Base-by-base conservation (phyloP, 1,140 invertebrate genomes). In the Papilio xuthus region DNA sequence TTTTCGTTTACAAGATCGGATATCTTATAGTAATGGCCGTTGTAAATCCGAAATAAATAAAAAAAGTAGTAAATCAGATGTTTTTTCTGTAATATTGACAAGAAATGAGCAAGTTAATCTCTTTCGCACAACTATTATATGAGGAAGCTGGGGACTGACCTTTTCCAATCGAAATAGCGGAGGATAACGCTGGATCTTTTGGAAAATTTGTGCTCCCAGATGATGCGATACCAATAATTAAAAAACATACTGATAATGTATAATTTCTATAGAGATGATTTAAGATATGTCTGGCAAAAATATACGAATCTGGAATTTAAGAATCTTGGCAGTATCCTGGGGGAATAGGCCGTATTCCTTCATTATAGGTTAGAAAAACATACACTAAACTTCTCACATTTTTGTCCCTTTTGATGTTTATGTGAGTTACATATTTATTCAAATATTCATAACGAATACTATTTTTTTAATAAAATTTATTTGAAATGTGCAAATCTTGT, bases 401-500 rank as follows among this genome's bases (percentile, higher is more conserved):
- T 53, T 53, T 8, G n/a, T 0, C 1, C 6, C 18, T 2, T 53
- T 53, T 53, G 15, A 53, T 44, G 42, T 44, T 8, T 53, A 20
- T 6, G 18, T n/a, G 6, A 1, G n/a, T n/a, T n/a, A n/a, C n/a
- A n/a, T n/a, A 8, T 53, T 1, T 53, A 7, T 53, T n/a, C 7
- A n/a, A n/a, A 53, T 1, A 20, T 53, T n/a, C 18, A n/a, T 53
- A n/a, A n/a, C 7, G 47, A 20, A 53, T 20, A 26, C 23, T 23
- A 56, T 10, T 7, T 26, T 3, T 26, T 23, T 23, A 13, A 7
- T 63, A 15, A 63, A 12, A 63, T 32, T 63, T 63, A 63, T 63
- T 28, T 74, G 32, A 78, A 72, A 72, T 53, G 44, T 79, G 78
- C 72, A 79, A 71, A 80, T 77, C 77, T 78, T 23, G 44, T 79